Evolutionary conservation across 1,140 invertebrate species (phyloP), one percentile per base, ranked within the genome.

Genomic region (Mercenaria mercenaria): DNA sequence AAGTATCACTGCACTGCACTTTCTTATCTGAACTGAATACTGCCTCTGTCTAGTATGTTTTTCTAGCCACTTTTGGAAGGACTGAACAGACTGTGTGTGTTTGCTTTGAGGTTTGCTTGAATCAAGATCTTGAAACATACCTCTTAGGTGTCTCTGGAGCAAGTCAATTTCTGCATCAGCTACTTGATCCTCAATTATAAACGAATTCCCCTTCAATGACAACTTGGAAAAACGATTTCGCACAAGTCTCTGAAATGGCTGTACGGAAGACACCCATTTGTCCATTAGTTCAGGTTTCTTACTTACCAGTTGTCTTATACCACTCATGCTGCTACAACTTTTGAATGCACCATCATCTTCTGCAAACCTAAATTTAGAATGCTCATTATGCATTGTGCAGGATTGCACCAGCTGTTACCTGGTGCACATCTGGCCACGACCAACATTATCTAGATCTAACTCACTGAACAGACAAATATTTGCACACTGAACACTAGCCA

Each of bases 351-450:
- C 47, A 72, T 91, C 83, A 34, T 91, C 59, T 90, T 88, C 67
- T 91, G 92, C 11, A 91, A 47, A 39, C 59, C 88, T 39, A 90
- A 29, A 81, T 91, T 91, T 50, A 90, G 61, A 34, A 90, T 69
- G 23, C 82, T 87, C 90, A 92, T 92, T 20, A 87, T 82, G 23
- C 90, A 18, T 69, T 92, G 86, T 0, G 74, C 90, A 15, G 91
- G 91, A 84, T 92, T 92, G 18, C 26, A 41, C 81, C 79, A 92
- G 32, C 72, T 85, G 41, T 92, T 64, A 4, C 79, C 67, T 90
- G 89, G 91, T 11, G 91, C 85, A 61, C 89, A 89, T 74, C 90
- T 47, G 13, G 26, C 85, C 32, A 76, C 41, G 10, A 89, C 34
- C 43, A 92, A 15, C 39, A 81, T 34, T n/a, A 52, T 89, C 90